These are phyloP conservation scores for Alsophila aescularia DNA, from an alignment of 2,888 invertebrate species.

Conservation along the genomic window DNA sequence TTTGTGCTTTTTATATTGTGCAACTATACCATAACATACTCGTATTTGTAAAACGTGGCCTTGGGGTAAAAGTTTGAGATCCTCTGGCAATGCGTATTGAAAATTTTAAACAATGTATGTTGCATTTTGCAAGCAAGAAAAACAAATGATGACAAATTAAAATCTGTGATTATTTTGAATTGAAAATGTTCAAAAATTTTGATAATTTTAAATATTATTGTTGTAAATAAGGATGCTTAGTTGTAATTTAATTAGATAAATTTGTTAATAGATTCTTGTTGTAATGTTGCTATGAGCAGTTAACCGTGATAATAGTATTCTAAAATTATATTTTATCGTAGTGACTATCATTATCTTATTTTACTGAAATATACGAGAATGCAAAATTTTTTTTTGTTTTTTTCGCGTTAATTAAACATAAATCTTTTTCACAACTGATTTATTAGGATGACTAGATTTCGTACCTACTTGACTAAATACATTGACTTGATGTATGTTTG, in stretches of 20 bases:
- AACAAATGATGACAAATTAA: background rate
- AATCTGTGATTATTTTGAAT: conserved; percentile 8
- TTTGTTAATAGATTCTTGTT: conserved; percentile 31
- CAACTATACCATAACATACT: no score
- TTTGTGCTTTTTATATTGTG: no score
- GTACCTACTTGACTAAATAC: no score
- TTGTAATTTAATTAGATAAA: background rate
- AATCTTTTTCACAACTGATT: no score
- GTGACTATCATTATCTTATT: conserved; percentile 1
- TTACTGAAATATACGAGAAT: conserved; percentile 5
- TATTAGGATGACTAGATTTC: no score
- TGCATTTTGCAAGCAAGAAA: no score
- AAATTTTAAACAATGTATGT: no score
- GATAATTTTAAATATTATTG: conserved; percentile 3
- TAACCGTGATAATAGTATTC: conserved; percentile 25
- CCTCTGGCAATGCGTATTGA: no score
- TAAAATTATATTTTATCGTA: conserved; percentile 13
- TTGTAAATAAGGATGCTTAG: background rate
- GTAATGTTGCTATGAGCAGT: conserved; percentile 6
- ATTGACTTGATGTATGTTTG: no score
- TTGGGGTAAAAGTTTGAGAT: no score
- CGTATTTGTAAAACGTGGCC: no score
- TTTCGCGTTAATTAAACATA: background rate
- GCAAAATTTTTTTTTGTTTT: background rate
- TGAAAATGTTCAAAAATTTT: background rate